Evolutionary conservation across 2,888 invertebrate genomes (phyloP).

Genomic region (Augiades crinisus): DNA sequence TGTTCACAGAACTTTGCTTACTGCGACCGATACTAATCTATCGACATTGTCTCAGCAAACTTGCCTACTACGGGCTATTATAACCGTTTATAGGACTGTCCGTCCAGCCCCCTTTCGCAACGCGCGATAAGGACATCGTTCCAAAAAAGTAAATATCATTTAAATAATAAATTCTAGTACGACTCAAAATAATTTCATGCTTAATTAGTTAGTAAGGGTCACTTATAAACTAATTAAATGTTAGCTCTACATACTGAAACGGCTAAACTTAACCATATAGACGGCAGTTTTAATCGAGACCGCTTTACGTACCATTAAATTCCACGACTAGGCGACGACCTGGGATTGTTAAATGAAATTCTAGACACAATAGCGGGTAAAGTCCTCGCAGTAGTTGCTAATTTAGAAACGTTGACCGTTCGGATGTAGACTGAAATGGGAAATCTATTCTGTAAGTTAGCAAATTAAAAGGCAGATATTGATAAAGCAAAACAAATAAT

Average conservation of each 20-base stretch:
- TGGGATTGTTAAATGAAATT: slow-evolving; percentile 71
- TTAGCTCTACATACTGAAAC: slow-evolving; percentile 65
- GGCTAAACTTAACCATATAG: slow-evolving; percentile 66
- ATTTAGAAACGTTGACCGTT: slow-evolving; percentile 9
- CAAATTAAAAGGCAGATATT: too few relatives aligned
- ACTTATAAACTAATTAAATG: slow-evolving; percentile 77
- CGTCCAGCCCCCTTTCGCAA: too few relatives aligned
- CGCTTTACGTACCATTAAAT: slow-evolving; percentile 73
- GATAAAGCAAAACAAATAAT: too few relatives aligned
- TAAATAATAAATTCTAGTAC: too few relatives aligned
- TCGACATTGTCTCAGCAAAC: too few relatives aligned
- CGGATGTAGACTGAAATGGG: slow-evolving; percentile 1
- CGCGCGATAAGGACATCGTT: too few relatives aligned
- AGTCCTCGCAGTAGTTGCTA: slow-evolving; percentile 10
- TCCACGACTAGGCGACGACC: slow-evolving; percentile 65
- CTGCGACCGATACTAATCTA: too few relatives aligned
- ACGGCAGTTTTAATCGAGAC: slow-evolving; percentile 74
- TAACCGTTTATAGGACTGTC: too few relatives aligned
- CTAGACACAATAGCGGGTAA: slow-evolving; percentile 48
- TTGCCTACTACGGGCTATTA: too few relatives aligned
- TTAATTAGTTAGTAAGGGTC: slow-evolving; percentile 42
- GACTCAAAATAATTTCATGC: too few relatives aligned
- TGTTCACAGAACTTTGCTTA: too few relatives aligned
- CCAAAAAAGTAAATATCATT: too few relatives aligned
- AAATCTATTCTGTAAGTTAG: slow-evolving; percentile 8